phyloP scores from a whole-genome alignment of 2,113 vertebrate genomes.

The Sphaerodactylus townsendi region DNA sequence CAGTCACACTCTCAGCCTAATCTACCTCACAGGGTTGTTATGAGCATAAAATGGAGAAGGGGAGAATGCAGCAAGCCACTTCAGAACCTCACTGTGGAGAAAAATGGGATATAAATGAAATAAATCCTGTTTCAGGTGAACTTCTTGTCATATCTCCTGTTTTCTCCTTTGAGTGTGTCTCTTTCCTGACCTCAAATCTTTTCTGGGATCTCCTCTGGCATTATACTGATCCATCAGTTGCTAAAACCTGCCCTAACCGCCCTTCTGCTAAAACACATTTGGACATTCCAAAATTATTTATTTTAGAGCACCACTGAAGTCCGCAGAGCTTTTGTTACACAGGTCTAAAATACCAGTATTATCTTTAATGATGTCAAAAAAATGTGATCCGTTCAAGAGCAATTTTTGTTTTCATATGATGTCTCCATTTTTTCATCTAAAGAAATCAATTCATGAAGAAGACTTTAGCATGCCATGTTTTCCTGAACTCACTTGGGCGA shows the following conservation, averaged over 20 bases:
- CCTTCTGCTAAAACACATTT: background rate
- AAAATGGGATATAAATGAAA: too few species aligned
- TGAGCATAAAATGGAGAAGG: too few species aligned
- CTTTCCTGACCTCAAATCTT: background rate
- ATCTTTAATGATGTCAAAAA: background rate
- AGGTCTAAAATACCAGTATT: background rate
- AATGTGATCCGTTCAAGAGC: background rate
- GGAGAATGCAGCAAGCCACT: too few species aligned
- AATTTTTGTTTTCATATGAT: background rate
- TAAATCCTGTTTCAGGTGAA: background rate
- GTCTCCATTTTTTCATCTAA: background rate
- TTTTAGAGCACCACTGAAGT: background rate
- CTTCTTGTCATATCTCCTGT: background rate
- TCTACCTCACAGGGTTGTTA: too few species aligned
- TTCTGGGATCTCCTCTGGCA: background rate
- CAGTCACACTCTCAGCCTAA: too few species aligned
- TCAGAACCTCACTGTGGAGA: too few species aligned
- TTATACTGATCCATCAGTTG: background rate
- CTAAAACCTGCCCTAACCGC: background rate
- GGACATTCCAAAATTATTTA: background rate
- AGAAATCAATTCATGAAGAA: background rate
- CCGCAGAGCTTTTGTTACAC: background rate
- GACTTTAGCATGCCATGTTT: constrained; percentile 19
- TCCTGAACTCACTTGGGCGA: constrained; percentile 35
- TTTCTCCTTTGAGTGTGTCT: background rate